Evolutionary conservation across 2,113 vertebrate genomes (phyloP).

Genomic region (Rhinichthys klamathensis): DNA sequence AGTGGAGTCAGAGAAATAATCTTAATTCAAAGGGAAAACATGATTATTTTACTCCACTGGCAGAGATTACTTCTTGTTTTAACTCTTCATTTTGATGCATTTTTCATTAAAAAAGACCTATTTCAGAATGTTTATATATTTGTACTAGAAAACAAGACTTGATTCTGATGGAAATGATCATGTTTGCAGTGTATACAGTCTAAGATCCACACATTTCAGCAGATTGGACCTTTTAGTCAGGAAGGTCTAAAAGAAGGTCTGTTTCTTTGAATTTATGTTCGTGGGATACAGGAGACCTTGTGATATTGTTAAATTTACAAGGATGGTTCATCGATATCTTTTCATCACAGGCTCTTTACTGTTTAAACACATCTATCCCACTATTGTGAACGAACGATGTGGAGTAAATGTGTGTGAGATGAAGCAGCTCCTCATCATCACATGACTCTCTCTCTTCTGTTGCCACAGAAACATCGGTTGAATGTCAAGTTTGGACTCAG

Average conservation of each 20-base stretch:
- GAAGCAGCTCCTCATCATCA: constrained; percentile 36
- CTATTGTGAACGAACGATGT: neutral
- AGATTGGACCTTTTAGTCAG: neutral
- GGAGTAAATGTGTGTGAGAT: neutral
- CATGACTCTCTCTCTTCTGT: constrained; percentile 54
- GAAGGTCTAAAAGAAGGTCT: no score
- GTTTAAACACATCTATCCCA: no score
- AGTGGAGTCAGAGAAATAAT: no score
- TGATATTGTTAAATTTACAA: neutral
- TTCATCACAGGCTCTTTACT: neutral
- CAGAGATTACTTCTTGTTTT: no score
- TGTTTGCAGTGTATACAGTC: neutral
- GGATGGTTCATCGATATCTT: neutral
- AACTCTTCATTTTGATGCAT: no score
- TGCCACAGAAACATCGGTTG: constrained; percentile 61
- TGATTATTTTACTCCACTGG: no score
- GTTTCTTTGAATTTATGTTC: neutral
- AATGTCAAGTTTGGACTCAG: constrained; percentile 48
- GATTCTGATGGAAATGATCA: neutral
- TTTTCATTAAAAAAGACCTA: no score
- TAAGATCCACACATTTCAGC: neutral
- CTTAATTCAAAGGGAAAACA: no score
- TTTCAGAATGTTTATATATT: no score
- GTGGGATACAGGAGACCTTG: no score
- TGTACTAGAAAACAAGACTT: no score